Base-by-base conservation (phyloP, 2,797 vertebrate species). In the Myotis planiceps region DNA sequence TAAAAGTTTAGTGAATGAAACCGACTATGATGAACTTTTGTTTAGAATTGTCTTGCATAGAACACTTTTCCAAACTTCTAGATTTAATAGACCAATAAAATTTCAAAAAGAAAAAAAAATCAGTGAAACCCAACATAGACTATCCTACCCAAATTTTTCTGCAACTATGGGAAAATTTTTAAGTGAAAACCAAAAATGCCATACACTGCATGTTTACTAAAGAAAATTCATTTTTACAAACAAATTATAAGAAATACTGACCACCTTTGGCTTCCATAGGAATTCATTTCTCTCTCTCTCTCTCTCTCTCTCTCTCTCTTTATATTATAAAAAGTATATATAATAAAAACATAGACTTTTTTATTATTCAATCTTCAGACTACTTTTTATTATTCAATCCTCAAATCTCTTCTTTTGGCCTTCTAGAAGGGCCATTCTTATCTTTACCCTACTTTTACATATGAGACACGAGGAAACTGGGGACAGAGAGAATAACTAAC, bases 41-140 rank as follows among this genome's bases (percentile, higher is more conserved):
- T 82, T 94, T 79, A 65, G 6, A 83, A 45, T 79, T 82, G 25
- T 8, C 37, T n/a, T 55, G 15, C 9, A 25, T 14, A 65, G 83
- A 63, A 68, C 4, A 66, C 32, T 96, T 80, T 86, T 79, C 49
- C 13, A 95, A 90, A 79, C n/a, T 79, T 92, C n/a, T 14, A 1
- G 49, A 88, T 83, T 82, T 75, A 18, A 32, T 49, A 93, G 13
- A 74, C 7, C 0, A 88, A 75, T 49, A 95, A 39, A 75, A 80
- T 88, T 65, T 86, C 37, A 39, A 18, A 69, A 51, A 95, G n/a
- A 55, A 66, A 90, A 63, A 49, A 49, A 63, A 34, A 79, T 68
- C 49, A 81, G 69, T 83, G 68, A 15, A 85, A 32, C 32, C 3
- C 19, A 68, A 71, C 9, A 84, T 9, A 79, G 14, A 71, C 10